Evolutionary conservation across 2,888 invertebrate genomes (phyloP), one percentile per base, ranked within the genome.

Genomic region (Harpagoxenus sublaevis): DNA sequence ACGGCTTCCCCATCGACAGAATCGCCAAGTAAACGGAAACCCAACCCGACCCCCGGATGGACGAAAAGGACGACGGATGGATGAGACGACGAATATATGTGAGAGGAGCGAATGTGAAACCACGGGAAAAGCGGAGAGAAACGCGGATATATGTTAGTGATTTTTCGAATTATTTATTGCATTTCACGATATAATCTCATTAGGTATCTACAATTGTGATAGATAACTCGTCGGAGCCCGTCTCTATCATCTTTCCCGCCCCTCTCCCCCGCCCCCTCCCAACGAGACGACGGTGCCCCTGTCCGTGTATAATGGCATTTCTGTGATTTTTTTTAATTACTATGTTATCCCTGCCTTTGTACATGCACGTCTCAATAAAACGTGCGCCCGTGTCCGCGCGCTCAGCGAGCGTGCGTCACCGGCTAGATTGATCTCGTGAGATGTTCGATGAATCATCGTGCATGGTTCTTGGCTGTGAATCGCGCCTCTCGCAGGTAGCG

Each of bases 101-200:
- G 83, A 66, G 83, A 77, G 51, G 31, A 68, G 42, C 74, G 71
- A 71, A 77, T 81, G 62, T 63, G 42, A 74, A 73, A 71, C 23
- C 23, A 23, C n/a, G 53, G 51, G 51, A n/a, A 10, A 63, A 15
- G 18, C 1, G 48, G 15, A 57, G 60, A 48, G 9, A 65, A 48
- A 65, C 3, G 45, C 28, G 65, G 65, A 57, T 66, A 63, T 65
- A 51, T 78, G 66, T 75, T 75, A 73, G 48, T 15, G 6, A 77
- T 57, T 60, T 66, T 77, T 42, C 75, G 57, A 71, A 73, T 74
- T 87, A 87, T 87, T 88, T 88, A 82, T 86, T 86, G 63, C 86
- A 88, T 88, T 88, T 81, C 78, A 85, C 60, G 53, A 66, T 87
- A 63, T 86, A 90, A 90, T 90, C 88, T 87, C 88, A 86, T 83